Base-by-base conservation (phyloP, 2,888 invertebrate genomes). In the Phanerotoma sp. region DNA sequence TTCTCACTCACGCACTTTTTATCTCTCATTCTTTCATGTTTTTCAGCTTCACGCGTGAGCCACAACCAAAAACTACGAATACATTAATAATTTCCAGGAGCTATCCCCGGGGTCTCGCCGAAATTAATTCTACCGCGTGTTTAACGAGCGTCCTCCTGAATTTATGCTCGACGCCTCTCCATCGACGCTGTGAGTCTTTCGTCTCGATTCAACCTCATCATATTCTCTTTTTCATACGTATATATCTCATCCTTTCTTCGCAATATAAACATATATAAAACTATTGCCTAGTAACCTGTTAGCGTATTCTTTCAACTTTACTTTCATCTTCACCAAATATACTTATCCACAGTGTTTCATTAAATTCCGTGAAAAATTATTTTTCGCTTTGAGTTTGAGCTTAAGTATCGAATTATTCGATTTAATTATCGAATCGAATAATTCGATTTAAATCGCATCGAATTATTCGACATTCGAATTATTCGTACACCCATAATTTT, bases 61-160 rank as follows among this genome's bases (percentile, higher is more conserved):
- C 52, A 63, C 71, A 62, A 67, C 65, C 68, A 69, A 69, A 71
- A 70, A 69, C 68, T 71, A 65, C 61, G 72, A 72, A 72, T 73
- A 70, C 65, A 73, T 74, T 73, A 72, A 69, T 66, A 69, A 67
- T 68, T 72, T 67, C 64, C 64, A 63, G 63, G 63, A 63, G 63
- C 63, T 62, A 62, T 62, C 62, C 62, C 58, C 57, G 54, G 55
- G 51, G 61, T 58, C 61, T 61, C 56, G 55, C 63, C 58, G 61
- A 64, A 49, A 54, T 54, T 54, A 54, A 54, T 54, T 54, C 49
- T 47, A 42, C 49, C 54, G 49, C 21, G 54, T 54, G 49, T 50
- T 54, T 54, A 54, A 54, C 54, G 54, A 54, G 49, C 54, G 44
- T 38, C 49, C 44, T 42, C 44, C 49, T 49, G 49, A 54, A 54